These are phyloP conservation scores for Pterois miles DNA, from an alignment of 2,797 vertebrate genomes.

Conservation along the genomic window DNA sequence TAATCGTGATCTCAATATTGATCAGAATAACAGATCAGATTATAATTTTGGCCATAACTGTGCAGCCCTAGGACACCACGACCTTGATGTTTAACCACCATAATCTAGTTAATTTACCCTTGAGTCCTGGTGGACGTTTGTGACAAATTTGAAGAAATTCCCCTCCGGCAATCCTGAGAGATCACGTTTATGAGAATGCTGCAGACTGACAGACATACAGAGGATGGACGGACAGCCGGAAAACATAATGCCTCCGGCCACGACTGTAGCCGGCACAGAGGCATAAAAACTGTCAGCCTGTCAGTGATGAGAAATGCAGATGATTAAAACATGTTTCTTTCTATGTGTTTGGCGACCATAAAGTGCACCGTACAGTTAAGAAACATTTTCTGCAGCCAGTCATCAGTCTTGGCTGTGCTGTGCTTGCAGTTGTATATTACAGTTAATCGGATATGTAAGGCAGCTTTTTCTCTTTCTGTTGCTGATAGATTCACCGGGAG, in stretches of 20 bases:
- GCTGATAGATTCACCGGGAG: conserved; percentile 27
- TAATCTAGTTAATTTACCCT: too few relatives aligned
- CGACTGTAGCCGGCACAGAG: too few relatives aligned
- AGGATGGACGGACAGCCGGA: neutral
- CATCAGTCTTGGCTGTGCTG: conserved; percentile 32
- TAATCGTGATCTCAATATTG: too few relatives aligned
- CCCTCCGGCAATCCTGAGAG: neutral
- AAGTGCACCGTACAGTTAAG: neutral
- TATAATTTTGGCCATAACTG: too few relatives aligned
- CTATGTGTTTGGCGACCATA: neutral
- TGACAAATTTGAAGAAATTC: too few relatives aligned
- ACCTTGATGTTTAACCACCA: too few relatives aligned
- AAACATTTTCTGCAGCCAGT: conserved; percentile 16
- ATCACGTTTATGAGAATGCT: neutral
- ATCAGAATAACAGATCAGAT: too few relatives aligned
- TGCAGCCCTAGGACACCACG: too few relatives aligned
- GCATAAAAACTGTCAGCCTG: conserved; percentile 1
- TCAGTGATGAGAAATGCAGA: conserved; percentile 4
- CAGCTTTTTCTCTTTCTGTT: neutral
- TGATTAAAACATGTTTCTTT: conserved; percentile 24
- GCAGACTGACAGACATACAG: neutral
- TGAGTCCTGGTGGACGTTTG: too few relatives aligned
- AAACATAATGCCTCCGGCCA: neutral
- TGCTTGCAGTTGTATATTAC: conserved; percentile 38
- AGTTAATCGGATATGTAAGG: conserved; percentile 6